Conservation (phyloP, 2,888 invertebrate species). For the Clepsis dumicolana region DNA sequence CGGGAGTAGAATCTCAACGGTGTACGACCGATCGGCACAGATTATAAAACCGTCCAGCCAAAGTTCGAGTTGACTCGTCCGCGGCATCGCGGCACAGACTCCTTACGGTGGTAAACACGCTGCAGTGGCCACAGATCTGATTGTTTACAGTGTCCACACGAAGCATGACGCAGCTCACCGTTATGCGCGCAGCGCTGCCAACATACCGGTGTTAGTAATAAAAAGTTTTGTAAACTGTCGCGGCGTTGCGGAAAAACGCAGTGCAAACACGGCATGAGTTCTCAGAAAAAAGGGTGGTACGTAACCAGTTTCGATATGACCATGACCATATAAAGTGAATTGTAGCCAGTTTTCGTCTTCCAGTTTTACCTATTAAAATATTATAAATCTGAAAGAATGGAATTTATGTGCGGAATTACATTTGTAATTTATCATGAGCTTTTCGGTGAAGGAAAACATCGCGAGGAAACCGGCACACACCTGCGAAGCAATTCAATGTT, state of each 20-base stretch:
- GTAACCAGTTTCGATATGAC: background rate
- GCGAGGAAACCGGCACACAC: no score
- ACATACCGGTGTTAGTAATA: conserved; percentile 45
- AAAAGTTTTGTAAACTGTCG: conserved; percentile 40
- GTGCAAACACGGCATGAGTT: conserved; percentile 2
- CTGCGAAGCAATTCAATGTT: no score
- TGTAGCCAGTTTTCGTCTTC: no score
- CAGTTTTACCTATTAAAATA: no score
- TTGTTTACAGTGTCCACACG: conserved; percentile 64
- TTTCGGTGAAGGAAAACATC: no score
- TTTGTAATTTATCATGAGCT: no score
- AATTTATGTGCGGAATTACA: no score
- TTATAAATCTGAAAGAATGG: no score
- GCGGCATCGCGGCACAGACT: conserved; percentile 39
- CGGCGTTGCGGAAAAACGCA: background rate
- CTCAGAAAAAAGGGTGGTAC: background rate
- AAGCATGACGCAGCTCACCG: conserved; percentile 52
- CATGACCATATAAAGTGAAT: no score
- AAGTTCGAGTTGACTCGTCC: conserved; percentile 42
- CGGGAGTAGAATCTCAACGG: no score
- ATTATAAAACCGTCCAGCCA: background rate
- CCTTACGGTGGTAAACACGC: conserved; percentile 49
- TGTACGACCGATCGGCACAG: background rate
- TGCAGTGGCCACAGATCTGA: conserved; percentile 53
- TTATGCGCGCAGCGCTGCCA: conserved; percentile 14